A percentile compares a stretch with the other conserved stretches of the same genome.
Conservation (phyloP, 2,797 vertebrate species). For the Pelodytes ibericus region DNA sequence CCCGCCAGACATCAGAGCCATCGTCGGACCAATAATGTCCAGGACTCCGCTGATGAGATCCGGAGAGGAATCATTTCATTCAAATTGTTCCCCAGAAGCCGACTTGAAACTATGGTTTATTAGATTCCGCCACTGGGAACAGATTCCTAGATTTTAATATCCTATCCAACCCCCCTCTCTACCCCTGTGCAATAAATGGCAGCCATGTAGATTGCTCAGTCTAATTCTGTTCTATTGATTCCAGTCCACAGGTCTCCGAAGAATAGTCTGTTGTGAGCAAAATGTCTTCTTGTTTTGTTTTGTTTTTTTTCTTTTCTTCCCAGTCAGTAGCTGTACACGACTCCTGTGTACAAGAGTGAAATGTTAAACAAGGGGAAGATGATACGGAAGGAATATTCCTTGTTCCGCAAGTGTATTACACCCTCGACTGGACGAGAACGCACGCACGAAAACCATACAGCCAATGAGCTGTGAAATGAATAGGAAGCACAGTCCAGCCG, state of each 20-base stretch:
- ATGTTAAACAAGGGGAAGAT: background rate
- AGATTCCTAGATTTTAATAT: conserved; percentile 58
- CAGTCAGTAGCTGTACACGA: conserved; percentile 36
- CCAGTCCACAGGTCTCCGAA: conserved; percentile 56
- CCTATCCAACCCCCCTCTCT: conserved; percentile 25
- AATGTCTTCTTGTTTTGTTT: conserved; percentile 56
- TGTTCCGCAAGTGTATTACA: too few relatives aligned
- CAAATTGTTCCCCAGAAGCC: conserved; percentile 54
- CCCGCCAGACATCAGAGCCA: conserved; percentile 6
- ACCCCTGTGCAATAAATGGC: conserved; percentile 58
- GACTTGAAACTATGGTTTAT: conserved; percentile 57
- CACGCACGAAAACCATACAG: too few relatives aligned
- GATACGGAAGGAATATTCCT: background rate
- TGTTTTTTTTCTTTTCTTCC: too few relatives aligned
- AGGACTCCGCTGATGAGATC: conserved; percentile 34
- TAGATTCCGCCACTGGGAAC: conserved; percentile 60
- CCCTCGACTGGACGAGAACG: too few relatives aligned
- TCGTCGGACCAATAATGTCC: background rate
- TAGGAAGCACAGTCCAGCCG: too few relatives aligned
- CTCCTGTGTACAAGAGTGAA: conserved; percentile 13
- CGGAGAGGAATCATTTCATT: conserved; percentile 55
- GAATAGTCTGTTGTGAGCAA: conserved; percentile 46
- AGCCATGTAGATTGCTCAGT: conserved; percentile 58
- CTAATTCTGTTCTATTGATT: conserved; percentile 64
- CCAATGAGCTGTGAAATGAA: too few relatives aligned